phyloP scores from a whole-genome alignment of 64 coral and sea anemone genomes.

The Actinia tenebrosa region DNA sequence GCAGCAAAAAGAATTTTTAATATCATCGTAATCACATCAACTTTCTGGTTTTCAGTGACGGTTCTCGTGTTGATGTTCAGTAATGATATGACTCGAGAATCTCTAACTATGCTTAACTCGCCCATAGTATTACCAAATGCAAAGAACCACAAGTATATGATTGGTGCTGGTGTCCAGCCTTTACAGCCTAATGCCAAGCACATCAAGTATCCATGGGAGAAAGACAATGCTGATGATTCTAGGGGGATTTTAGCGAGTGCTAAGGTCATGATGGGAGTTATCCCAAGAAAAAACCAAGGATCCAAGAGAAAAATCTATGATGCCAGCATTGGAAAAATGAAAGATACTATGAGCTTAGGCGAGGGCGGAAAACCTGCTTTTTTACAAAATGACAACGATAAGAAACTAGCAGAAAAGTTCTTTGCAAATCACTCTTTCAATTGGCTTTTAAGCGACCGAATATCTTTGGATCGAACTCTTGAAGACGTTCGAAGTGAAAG shows the following conservation, averaged over 20 bases:
- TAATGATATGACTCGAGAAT: conserved; percentile 84
- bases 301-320: conserved; percentile 64
- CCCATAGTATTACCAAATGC: conserved; percentile 53
- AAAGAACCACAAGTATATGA: conserved; percentile 86
- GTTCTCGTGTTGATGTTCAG: conserved; percentile 87
- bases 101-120: conserved; percentile 86
- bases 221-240: conserved; percentile 25
- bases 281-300: conserved; percentile 52
- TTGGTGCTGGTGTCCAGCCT: conserved; percentile 85
- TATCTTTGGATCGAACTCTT: conserved; percentile 89
- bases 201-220: conserved; percentile 97
- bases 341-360: conserved; percentile 72
- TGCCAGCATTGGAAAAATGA: conserved; percentile 68
- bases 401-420: conserved; percentile 81
- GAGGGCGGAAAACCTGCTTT: conserved; percentile 81
- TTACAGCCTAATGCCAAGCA: conserved; percentile 77
- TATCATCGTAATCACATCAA: conserved; percentile 85
- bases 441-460: conserved; percentile 93
- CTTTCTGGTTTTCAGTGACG: conserved; percentile 94
- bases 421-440: conserved; percentile 97
- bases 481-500: conserved; percentile 74
- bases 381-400: conserved; percentile 76
- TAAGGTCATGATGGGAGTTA: conserved; percentile 69
- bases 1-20: conserved; percentile 73
- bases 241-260: conserved; percentile 63